Evolutionary conservation across 2,113 vertebrate species (phyloP).

Genomic region (Hippocampus abdominalis): DNA sequence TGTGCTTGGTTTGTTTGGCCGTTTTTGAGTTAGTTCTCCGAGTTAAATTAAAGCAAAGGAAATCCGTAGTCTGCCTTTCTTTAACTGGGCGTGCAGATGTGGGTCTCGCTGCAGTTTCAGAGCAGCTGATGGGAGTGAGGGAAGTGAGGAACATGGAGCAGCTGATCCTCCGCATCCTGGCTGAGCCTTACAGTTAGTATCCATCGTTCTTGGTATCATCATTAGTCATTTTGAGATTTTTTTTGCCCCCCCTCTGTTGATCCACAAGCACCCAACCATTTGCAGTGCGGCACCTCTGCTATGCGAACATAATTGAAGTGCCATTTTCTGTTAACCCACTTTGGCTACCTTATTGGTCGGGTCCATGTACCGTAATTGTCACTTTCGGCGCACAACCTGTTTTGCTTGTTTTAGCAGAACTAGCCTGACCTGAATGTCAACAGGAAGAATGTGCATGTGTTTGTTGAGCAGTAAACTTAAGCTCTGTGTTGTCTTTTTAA

Average conservation of each 20-base stretch:
- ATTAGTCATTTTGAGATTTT: background rate
- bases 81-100: constrained; percentile 73
- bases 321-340: background rate
- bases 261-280: background rate
- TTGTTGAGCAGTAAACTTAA: background rate
- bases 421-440: background rate
- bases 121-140: constrained; percentile 80
- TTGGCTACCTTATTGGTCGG: background rate
- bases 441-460: background rate
- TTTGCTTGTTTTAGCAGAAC: background rate
- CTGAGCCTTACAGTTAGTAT: constrained; percentile 83
- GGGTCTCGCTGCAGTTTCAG: constrained; percentile 77
- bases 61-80: constrained; percentile 41
- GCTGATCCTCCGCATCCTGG: constrained; percentile 79
- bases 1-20: background rate
- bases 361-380: constrained; percentile 2
- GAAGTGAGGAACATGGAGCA: constrained; percentile 89
- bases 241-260: background rate
- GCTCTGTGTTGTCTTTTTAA: background rate
- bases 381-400: background rate
- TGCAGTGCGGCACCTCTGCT: background rate
- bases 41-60: background rate
- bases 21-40: background rate
- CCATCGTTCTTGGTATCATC: background rate
- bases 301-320: background rate